phyloP scores from a whole-genome alignment of 2,888 invertebrate species.

The Pristionchus fissidentatus region DNA sequence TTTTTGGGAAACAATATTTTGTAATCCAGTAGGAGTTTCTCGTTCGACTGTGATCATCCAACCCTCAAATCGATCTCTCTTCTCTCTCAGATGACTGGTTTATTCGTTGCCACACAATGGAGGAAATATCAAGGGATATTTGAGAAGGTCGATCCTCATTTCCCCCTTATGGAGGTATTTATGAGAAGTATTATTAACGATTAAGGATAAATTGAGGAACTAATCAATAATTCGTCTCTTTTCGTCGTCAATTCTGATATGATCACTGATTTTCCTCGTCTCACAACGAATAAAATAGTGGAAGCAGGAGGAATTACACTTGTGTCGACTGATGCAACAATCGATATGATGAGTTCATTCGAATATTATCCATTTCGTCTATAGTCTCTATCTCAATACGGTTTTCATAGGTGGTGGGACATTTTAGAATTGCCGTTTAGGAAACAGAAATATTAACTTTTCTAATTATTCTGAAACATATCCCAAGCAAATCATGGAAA shows the following conservation, averaged over 20 bases:
- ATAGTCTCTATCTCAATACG: no score
- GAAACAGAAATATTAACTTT: no score
- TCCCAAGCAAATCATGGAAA: no score
- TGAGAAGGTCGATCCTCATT: background rate
- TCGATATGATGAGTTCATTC: background rate
- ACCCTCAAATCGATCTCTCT: background rate
- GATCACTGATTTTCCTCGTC: constrained; percentile 32
- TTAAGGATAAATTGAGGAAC: background rate
- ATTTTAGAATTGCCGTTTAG: no score
- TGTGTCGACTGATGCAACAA: background rate
- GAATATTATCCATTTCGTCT: background rate
- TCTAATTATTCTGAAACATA: no score
- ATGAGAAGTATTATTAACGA: background rate
- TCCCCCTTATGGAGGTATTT: background rate
- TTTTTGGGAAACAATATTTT: background rate
- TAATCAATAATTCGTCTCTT: background rate
- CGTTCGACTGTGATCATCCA: no score
- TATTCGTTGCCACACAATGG: constrained; percentile 3
- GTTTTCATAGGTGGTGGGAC: no score
- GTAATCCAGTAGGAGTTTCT: no score
- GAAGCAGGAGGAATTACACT: constrained; percentile 39
- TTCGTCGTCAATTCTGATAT: constrained; percentile 28
- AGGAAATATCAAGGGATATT: background rate
- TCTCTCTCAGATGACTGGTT: background rate
- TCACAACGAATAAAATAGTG: background rate